Evolutionary conservation across 2,113 vertebrate species (phyloP).

Genomic region (human): DNA sequence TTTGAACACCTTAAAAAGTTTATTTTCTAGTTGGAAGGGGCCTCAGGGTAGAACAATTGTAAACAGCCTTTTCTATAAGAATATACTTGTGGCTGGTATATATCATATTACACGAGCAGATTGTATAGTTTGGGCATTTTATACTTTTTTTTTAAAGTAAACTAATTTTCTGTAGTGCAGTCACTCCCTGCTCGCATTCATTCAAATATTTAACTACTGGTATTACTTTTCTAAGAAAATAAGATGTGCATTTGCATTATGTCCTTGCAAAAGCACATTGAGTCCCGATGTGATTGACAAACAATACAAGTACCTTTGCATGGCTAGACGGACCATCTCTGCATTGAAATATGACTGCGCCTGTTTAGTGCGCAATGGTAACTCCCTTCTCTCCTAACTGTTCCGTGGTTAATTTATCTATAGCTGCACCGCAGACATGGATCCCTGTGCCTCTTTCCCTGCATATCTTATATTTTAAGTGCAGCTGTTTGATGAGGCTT

Average conservation of each 20-base stretch:
- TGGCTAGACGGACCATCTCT: neutral
- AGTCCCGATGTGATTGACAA: constrained; percentile 51
- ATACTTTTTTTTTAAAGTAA: constrained; percentile 27
- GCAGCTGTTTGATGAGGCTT: neutral
- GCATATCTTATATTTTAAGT: neutral
- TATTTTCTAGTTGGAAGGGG: constrained; percentile 43
- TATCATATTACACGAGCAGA: constrained; percentile 11
- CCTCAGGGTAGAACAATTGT: constrained; percentile 1
- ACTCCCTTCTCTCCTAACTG: neutral
- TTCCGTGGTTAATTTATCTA: neutral
- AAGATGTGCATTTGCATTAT: constrained; percentile 60
- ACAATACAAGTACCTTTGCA: constrained; percentile 56
- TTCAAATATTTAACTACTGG: constrained; percentile 68
- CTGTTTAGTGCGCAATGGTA: neutral
- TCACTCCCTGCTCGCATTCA: constrained; percentile 33
- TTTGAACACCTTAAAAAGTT: constrained; percentile 30
- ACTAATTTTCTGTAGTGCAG: constrained; percentile 38
- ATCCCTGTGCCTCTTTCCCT: neutral
- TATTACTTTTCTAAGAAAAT: constrained; percentile 70
- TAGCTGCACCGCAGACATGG: neutral
- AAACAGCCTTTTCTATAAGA: constrained; percentile 44
- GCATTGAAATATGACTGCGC: constrained; percentile 46
- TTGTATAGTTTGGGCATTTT: neutral
- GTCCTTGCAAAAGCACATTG: constrained; percentile 41
- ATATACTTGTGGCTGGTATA: neutral